These are phyloP conservation scores for Bambusicola thoracicus DNA, from an alignment of 2,113 vertebrate genomes.

Conservation along the genomic window DNA sequence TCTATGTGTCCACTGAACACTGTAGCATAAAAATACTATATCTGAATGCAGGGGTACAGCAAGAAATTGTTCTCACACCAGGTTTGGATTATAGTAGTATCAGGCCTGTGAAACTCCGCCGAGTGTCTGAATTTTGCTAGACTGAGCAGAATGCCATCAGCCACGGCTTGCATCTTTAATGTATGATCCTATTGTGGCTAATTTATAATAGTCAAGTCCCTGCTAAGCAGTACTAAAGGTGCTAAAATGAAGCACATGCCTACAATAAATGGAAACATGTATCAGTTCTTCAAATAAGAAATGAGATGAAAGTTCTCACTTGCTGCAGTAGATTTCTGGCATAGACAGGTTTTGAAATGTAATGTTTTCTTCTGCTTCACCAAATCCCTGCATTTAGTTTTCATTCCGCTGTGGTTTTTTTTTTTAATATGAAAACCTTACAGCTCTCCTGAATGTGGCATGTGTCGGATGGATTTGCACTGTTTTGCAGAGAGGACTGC, in stretches of 20 bases:
- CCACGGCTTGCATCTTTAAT: not conserved
- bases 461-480: not conserved
- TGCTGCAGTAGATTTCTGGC: not conserved
- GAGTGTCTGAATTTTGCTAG: not conserved
- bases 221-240: not conserved
- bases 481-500: slow-evolving; percentile 3
- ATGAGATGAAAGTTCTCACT: not conserved
- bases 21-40: not conserved
- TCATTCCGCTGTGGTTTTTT: not conserved
- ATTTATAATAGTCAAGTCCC: not conserved
- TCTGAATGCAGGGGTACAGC: not conserved
- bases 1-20: not conserved
- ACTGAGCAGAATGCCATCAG: not conserved
- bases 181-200: not conserved
- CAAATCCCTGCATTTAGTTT: not conserved
- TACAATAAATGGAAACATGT: not conserved
- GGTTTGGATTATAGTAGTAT: not conserved
- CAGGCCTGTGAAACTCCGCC: not conserved
- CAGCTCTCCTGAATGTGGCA: not conserved
- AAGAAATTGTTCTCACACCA: not conserved
- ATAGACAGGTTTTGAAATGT: not conserved
- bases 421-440: not conserved
- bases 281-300: not conserved
- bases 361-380: not conserved
- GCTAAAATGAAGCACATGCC: not conserved